Base-by-base conservation (phyloP, 2,888 invertebrate species). In the Biston stratarius region DNA sequence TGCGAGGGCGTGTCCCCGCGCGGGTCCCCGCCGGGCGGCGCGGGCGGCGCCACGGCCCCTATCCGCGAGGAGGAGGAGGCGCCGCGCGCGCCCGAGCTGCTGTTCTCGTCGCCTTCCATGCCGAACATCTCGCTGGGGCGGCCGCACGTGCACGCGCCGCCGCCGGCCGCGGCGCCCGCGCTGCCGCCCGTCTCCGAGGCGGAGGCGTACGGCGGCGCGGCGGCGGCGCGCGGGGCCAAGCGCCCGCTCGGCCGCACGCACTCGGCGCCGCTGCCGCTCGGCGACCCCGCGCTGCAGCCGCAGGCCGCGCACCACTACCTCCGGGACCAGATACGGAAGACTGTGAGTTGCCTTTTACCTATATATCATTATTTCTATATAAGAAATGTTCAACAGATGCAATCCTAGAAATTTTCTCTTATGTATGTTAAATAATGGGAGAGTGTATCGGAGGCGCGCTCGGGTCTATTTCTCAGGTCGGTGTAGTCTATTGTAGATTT, bases 101-200 rank as follows among this genome's bases (percentile, higher is more conserved):
- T 99, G 71, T 99, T 99, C 94, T 98, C 98, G 79, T 98, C 98
- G 80, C 99, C 99, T 65, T 99, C 99, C 82, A 96, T 99, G 97
- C 99, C 99, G 83, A 99, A 99, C 94, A 99, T 99, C 87, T 98
- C 98, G 71, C 95, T 99, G 80, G 99, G 98, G 65, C 95, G 97
- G 79, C 97, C 97, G 74, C 97, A 69, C 95, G 52, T 97, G 74
- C 97, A 69, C 95, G 52, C 55, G 55, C 85, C 78, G 93, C 24
- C 86, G 6, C 55, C 88, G 91, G 72, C 88, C 81, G 96, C 78
- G 95, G 40, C 77, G 76, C 94, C 71, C n/a, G 38, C 86, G 10
- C 82, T 92, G 60, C 88, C 92, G 73, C 89, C 90, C 52, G 96
- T 97, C 66, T 96, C 96, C 42, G 98, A 98, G 86, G 97, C 97